These are phyloP conservation scores for Chiridota heheva DNA, from an alignment of 35 echinoderm and acorn worm species.

Conservation along the genomic window DNA sequence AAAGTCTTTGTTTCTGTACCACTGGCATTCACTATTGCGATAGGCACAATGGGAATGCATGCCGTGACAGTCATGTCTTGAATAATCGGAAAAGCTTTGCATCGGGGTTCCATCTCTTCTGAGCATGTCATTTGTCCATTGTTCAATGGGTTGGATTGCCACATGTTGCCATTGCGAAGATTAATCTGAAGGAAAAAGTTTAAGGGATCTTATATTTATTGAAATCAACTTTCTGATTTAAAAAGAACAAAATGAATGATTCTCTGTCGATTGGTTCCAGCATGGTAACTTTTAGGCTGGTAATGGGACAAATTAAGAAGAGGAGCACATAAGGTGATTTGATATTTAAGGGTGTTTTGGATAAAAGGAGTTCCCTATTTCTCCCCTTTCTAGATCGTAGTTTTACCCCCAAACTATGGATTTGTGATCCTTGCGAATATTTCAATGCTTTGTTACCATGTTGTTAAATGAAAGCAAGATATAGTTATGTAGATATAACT, in stretches of 20 bases:
- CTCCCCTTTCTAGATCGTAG: no score
- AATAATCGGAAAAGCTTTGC: constrained; percentile 30
- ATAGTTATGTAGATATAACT: no score
- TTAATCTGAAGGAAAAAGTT: constrained; percentile 8
- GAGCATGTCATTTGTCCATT: constrained; percentile 8
- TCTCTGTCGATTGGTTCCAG: neutral
- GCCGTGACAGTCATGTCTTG: constrained; percentile 31
- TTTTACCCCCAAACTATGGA: no score
- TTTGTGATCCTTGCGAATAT: no score
- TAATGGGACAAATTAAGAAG: neutral
- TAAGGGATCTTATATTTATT: no score
- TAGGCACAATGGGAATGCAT: constrained; percentile 18
- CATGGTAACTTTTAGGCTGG: neutral
- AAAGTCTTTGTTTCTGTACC: constrained; percentile 32
- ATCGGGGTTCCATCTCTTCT: constrained; percentile 36
- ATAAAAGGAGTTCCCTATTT: no score
- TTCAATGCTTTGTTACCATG: no score
- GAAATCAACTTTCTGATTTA: no score
- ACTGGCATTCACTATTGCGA: constrained; percentile 23
- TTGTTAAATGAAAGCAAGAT: no score
- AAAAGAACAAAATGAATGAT: neutral
- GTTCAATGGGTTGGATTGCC: neutral
- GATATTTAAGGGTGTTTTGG: no score
- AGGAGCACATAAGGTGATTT: neutral
- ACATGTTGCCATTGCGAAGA: constrained; percentile 11